Evolutionary conservation across 2,797 vertebrate genomes (phyloP), one percentile per base, ranked within the genome.

Genomic region (Miichthys miiuy): DNA sequence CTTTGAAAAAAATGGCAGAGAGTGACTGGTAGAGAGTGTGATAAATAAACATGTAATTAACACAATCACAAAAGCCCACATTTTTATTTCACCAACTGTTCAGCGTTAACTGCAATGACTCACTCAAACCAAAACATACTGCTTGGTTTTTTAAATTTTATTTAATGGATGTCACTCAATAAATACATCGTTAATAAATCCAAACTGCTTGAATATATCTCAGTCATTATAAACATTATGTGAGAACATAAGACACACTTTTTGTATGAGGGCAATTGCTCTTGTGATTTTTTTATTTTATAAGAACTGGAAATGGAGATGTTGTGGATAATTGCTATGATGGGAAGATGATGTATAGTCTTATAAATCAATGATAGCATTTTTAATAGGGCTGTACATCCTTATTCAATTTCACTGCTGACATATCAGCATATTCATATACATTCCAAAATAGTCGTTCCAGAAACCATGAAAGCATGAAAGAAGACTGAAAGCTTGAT

Each of bases 401-500:
- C 63, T 58, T 48, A 52, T 75, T 80, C 67, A 75, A 56, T 68
- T 72, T 42, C 65, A 30, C 18, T 4, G 1, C 23, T 68, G 65
- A 81, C 67, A 76, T 58, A 30, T 68, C 5, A 62, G 42, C 50
- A 72, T 56, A 62, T 75, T 64, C 44, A 60, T 67, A 66, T 41
- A 34, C 25, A 56, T 61, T 73, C 7, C 38, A 71, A 60, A 78
- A 82, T 17, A 48, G 42, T 63, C 74, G 58, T 72, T 80, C 52
- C 23, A 27, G 34, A 52, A 72, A 60, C 23, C 47, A 63, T 6
- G 21, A 70, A 25, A 62, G 66, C 57, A 74, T 72, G 63, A 87
- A 74, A 68, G 56, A 21, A 81, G 77, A 82, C 64, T 74, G 56
- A 50, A 77, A 61, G 50, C 55, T 50, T 68, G 65, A 85, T 72